Evolutionary conservation across 2,797 vertebrate genomes (phyloP), one percentile per base, ranked within the genome.

Genomic region (Dendrocincla tyrannina): DNA sequence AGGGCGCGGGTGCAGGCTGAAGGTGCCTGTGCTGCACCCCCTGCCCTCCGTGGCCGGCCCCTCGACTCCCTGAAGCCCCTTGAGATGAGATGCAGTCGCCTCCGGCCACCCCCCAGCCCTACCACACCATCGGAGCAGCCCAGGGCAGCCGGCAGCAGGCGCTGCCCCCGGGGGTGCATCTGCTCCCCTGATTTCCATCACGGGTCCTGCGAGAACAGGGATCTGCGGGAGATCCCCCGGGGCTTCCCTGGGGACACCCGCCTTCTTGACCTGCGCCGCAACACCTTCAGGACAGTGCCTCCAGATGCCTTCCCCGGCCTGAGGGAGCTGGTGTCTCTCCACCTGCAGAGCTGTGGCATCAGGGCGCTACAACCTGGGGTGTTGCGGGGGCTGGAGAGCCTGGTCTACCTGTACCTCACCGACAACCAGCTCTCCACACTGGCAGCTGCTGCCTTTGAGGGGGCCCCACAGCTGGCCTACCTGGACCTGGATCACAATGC

Each of bases 331-430:
- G 97, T 99, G 70, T 99, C 99, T 0, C 98, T 99, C 44, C 99
- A 99, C 80, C 97, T 99, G 88, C 99, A 99, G 97, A 97, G 93
- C 95, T 99, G 99, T 78, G 93, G 97, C 93, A 98, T 99, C 11
- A 66, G 93, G 3, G 97, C 75, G 9, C 96, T 99, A 83, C 98
- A 98, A 32, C 96, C 94, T 0, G 98, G 98, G 2, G 99, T 99
- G 8, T 98, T 99, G 93, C 97, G 9, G 5, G 98, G 99, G 11
- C 98, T 99, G 98, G 98, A 97, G 81, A 97, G 97, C 33, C 97
- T 99, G n/a, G 92, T 99, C 60, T 99, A 99, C 94, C 98, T 99
- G 72, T 99, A 99, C 98, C 98, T 99, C 69, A 98, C 99, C 0
- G 47, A 99, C 96, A 99, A 99, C 66, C 96, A 88, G 82, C 98